Evolutionary conservation across 2,797 vertebrate species (phyloP), one percentile per base, ranked within the genome.

Genomic region (Cynopterus sphinx): DNA sequence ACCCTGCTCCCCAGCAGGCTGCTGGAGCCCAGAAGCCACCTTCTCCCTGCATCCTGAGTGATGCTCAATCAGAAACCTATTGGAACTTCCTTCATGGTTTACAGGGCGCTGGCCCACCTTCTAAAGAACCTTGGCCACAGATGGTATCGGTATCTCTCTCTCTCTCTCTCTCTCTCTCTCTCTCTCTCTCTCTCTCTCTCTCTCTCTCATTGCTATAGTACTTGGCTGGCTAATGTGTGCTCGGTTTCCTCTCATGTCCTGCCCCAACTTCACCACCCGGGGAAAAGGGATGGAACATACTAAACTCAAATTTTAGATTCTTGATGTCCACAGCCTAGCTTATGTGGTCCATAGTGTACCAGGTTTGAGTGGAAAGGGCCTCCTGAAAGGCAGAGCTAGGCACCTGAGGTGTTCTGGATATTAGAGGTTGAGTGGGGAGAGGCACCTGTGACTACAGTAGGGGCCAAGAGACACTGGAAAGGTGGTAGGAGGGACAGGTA

Each of bases 11-110:
- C 77, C 61, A 70, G 71, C 24, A 71, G 81, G 70, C 63, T 91
- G 41, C 78, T 74, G 53, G 67, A 87, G 74, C 21, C 73, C 74
- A 55, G 9, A 61, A 53, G 67, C 70, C 53, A 28, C 67, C 51
- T 89, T 26, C 41, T 94, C 67, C 46, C 73, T 90, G 85, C 16
- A 78, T 90, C 90, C 75, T 86, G 77, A 65, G 36, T 49, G 39
- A 81, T 79, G 59, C 59, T 39, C 68, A 61, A 46, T 89, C 65
- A 77, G 84, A 96, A 91, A 70, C 71, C 55, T 94, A 82, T 91
- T 88, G 75, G 79, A 91, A 87, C 67, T 83, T 92, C 65, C 85
- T 61, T 96, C 26, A 24, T 91, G 89, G 95, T 96, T 95, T 96
- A 96, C 90, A 95, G 92, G 90, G 95, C 6, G 3, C 85, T 4